Conservation (phyloP, 2,797 vertebrate species). For the Anabas testudineus region DNA sequence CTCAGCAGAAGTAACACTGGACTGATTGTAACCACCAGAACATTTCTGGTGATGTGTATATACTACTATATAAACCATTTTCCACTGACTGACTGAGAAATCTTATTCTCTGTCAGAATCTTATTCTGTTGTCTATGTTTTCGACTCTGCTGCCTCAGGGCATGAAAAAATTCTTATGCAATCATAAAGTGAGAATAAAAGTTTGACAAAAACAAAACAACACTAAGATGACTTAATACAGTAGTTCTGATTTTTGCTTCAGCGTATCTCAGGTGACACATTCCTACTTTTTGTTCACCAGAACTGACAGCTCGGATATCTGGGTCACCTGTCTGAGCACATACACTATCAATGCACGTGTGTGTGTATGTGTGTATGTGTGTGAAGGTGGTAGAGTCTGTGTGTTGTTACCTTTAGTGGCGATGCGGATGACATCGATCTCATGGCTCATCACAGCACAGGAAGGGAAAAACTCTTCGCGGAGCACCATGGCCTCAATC, state of each 20-base stretch:
- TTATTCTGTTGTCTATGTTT: too few species aligned
- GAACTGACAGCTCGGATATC: constrained; percentile 62
- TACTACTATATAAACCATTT: too few species aligned
- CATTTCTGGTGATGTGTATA: not conserved
- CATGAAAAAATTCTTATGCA: too few species aligned
- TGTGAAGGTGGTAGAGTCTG: not conserved
- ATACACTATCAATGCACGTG: not conserved
- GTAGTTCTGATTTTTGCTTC: constrained; percentile 28
- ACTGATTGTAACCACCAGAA: constrained; percentile 16
- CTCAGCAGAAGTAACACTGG: constrained; percentile 64
- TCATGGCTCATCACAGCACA: constrained; percentile 89
- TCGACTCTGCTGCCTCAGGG: too few species aligned
- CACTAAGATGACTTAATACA: constrained; percentile 7
- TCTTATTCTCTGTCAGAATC: too few species aligned
- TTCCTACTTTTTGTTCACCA: constrained; percentile 37
- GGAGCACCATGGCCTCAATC: constrained; percentile 96
- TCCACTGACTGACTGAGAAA: too few species aligned
- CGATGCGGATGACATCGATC: constrained; percentile 89
- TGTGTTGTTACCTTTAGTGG: constrained; percentile 89
- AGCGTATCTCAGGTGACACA: constrained; percentile 48
- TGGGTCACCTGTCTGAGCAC: constrained; percentile 55
- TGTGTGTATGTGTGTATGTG: constrained; percentile 15
- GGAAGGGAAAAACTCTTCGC: constrained; percentile 92
- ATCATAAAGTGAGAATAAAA: too few species aligned
- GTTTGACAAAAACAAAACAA: not conserved